Percentiles rank a stretch among this genome's conserved stretches.
These are phyloP conservation scores for Cotesia congregata DNA, from an alignment of 2,888 invertebrate species.

Conservation along the genomic window DNA sequence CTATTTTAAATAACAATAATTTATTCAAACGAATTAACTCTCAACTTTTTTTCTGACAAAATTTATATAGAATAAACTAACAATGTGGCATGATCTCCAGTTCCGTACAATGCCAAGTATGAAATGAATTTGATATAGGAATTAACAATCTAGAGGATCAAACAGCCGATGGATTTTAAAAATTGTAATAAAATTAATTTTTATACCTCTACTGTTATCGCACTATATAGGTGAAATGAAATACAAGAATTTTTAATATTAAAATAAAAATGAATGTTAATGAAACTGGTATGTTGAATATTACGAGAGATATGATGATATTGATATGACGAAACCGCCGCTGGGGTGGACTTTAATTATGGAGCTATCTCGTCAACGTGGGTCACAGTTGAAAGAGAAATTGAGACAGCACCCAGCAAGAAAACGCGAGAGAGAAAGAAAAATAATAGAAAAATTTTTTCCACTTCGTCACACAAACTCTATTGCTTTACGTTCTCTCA, in stretches of 20 bases:
- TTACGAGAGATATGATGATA: not conserved
- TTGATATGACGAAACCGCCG: slow-evolving; percentile 8
- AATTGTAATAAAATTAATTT: too few relatives aligned
- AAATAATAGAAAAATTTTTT: not conserved
- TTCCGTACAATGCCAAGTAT: too few relatives aligned
- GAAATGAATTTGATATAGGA: too few relatives aligned
- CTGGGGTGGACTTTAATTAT: slow-evolving; percentile 33
- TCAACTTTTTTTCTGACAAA: too few relatives aligned
- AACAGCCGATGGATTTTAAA: too few relatives aligned
- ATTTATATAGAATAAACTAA: too few relatives aligned
- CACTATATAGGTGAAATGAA: too few relatives aligned
- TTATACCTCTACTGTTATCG: too few relatives aligned
- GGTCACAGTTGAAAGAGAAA: slow-evolving; percentile 6
- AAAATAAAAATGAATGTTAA: not conserved
- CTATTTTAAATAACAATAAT: too few relatives aligned
- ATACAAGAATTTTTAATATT: not conserved
- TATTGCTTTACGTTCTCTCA: slow-evolving; percentile 17
- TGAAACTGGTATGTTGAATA: not conserved
- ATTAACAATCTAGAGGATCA: too few relatives aligned
- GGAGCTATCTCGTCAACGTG: slow-evolving; percentile 19
- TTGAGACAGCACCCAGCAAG: not conserved
- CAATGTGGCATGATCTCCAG: too few relatives aligned
- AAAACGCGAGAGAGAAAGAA: not conserved
- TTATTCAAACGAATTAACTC: too few relatives aligned
- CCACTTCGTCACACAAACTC: slow-evolving; percentile 6